Evolutionary conservation across 2,888 invertebrate species (phyloP).

Genomic region (Cantharis rustica): DNA sequence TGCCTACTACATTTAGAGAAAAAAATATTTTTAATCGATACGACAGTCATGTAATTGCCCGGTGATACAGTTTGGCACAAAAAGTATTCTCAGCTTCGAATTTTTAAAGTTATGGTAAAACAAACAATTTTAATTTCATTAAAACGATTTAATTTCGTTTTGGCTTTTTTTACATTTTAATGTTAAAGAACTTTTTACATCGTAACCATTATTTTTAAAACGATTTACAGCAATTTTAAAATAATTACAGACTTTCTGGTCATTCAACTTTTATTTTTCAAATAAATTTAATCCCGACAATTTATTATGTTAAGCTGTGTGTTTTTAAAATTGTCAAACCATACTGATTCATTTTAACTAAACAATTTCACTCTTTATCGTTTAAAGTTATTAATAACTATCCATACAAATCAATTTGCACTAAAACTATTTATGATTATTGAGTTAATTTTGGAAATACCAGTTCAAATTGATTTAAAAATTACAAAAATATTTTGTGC

Average conservation of each 20-base stretch:
- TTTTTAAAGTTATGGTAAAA: background rate
- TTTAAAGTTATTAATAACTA: background rate
- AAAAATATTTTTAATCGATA: background rate
- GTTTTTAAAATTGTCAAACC: background rate
- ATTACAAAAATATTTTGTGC: too few relatives aligned
- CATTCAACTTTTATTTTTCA: constrained; percentile 4
- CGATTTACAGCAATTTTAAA: background rate
- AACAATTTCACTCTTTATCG: background rate
- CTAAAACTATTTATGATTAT: background rate
- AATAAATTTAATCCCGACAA: background rate
- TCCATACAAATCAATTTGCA: background rate
- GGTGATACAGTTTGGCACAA: background rate
- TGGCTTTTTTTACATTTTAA: background rate
- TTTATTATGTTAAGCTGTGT: background rate
- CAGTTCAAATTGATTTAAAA: background rate
- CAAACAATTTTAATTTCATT: background rate
- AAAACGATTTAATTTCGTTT: background rate
- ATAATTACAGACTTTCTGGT: background rate
- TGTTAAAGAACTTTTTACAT: background rate
- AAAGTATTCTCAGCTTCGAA: background rate
- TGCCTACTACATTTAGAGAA: background rate
- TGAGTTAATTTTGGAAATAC: background rate
- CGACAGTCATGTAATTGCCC: background rate
- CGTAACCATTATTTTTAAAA: background rate
- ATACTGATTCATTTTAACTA: background rate